These are phyloP conservation scores for Matsumyia berberina DNA, from an alignment of 2,888 invertebrate genomes.

Conservation along the genomic window DNA sequence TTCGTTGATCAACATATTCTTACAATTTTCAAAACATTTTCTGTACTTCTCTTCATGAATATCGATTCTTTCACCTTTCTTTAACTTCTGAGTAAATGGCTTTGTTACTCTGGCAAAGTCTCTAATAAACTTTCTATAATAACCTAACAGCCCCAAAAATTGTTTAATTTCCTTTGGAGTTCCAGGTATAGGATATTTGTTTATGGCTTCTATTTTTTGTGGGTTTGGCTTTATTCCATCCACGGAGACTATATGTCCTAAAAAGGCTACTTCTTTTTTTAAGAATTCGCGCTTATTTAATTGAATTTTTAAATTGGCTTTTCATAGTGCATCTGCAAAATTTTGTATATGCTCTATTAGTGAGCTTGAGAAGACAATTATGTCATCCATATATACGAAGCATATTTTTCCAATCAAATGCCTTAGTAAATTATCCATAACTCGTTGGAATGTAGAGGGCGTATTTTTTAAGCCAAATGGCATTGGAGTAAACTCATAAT, in stretches of 20 bases:
- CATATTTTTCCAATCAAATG: slow-evolving; percentile 77
- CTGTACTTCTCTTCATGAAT: slow-evolving; percentile 57
- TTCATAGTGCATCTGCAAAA: slow-evolving; percentile 48
- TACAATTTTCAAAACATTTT: slow-evolving; percentile 63
- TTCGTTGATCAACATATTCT: slow-evolving; percentile 45
- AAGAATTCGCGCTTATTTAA: slow-evolving; percentile 73
- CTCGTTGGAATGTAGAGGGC: slow-evolving; percentile 82
- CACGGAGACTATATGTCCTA: slow-evolving; percentile 77
- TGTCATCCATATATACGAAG: slow-evolving; percentile 77
- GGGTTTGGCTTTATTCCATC: slow-evolving; percentile 29
- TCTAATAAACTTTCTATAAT: slow-evolving; percentile 64
- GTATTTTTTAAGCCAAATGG: slow-evolving; percentile 82
- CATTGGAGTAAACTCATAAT: slow-evolving; percentile 77
- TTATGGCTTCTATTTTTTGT: slow-evolving; percentile 31
- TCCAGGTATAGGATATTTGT: slow-evolving; percentile 62
- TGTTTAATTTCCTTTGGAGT: slow-evolving; percentile 61
- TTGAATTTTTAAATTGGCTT: slow-evolving; percentile 67
- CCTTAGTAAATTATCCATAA: slow-evolving; percentile 81
- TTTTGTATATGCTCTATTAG: slow-evolving; percentile 68
- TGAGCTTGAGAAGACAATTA: slow-evolving; percentile 71
- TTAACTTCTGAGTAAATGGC: slow-evolving; percentile 63
- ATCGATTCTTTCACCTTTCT: slow-evolving; percentile 57
- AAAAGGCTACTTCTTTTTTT: slow-evolving; percentile 72
- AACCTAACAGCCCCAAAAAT: slow-evolving; percentile 57
- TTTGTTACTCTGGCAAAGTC: slow-evolving; percentile 63